Base-by-base conservation (phyloP, 2,888 invertebrate species). In the Conus canariensis region DNA sequence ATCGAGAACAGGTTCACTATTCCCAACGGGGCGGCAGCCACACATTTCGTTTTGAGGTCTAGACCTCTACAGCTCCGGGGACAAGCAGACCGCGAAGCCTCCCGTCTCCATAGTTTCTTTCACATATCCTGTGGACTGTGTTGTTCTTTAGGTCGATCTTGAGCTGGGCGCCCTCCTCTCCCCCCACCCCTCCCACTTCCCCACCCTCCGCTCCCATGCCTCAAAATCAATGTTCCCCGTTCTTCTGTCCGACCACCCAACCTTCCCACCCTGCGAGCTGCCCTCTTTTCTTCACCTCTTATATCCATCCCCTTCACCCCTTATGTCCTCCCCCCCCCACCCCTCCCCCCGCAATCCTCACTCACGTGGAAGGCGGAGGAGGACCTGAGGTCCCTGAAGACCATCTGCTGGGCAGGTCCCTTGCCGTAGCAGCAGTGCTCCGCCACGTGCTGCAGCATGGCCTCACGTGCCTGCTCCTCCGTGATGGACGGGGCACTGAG, bases 361-460 rank as follows among this genome's bases (percentile, higher is more conserved):
- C 96, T 96, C 95, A 97, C 97, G 94, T 97, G 97, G 93, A 97
- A 97, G 85, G 97, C 97, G 90, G 96, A 96, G 45, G 96, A 95
- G 90, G 96, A 96, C 82, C 96, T 94, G 58, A 97, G 96, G 90
- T 96, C 96, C n/a, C 95, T 96, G 88, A 97, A 95, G 56, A 95
- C 94, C 96, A 97, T 96, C 89, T 97, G 94, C 90, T 95, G 94
- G 8, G 97, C 97, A 19, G 97, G 96, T 12, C 95, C 95, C 89
- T 95, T 96, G 19, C 97, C 97, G 95, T 97, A 97, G 94, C 97
- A 97, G 93, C 97, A 97, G 93, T 97, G 96, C 85, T 96, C 95
- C 59, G 96, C 95, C n/a, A 97, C 97, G 93, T 96, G 95, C 25
- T 95, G 93, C 67, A 96, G 92, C 56, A 97, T 94, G 0, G 97